Base-by-base conservation (phyloP, 2,113 vertebrate genomes). In the Tiliqua scincoides region DNA sequence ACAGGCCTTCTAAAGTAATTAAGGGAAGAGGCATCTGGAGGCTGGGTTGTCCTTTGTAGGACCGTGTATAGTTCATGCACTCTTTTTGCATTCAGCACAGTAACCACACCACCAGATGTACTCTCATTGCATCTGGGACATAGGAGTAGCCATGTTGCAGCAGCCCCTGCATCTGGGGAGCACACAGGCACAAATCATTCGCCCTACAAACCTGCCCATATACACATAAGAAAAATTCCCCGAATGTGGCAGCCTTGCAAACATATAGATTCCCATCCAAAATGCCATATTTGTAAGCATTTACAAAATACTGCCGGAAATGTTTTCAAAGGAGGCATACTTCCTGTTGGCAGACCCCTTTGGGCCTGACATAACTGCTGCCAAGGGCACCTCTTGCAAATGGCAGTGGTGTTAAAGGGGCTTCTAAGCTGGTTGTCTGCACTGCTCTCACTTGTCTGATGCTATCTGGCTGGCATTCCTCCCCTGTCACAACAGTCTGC, bases 221-320 rank as follows among this genome's bases (percentile, higher is more conserved):
- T n/a, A n/a, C n/a, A n/a, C 43, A 48, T 4, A 48, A 65, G 54
- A 72, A 78, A 90, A 89, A 90, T 84, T 88, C 81, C n/a, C n/a
- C 71, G 87, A 72, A 37, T 81, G 87, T 92, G 83, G 77, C 88
- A 89, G 74, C 37, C 83, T 77, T 82, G 67, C 61, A 87, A 89
- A 86, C 85, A 83, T 80, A 89, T 27, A 87, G 61, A 80, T 84
- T 90, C 83, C 14, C 54, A 85, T 62, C 85, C 83, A 37, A 88
- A 88, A 71, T 37, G 15, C 8, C 27, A 30, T 65, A 59, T 3
- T 32, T 88, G 40, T 15, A 85, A 86, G 67, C 21, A 20, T 76
- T 76, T 14, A 54, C 1, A 79, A 86, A 20, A 14, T 9, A 4
- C 27, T 14, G 18, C 59, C 79, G 70, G 15, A 8, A 2, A 81